Evolutionary conservation across 2,888 invertebrate species (phyloP), one percentile per base, ranked within the genome.

Genomic region (Loripinus fragilis): DNA sequence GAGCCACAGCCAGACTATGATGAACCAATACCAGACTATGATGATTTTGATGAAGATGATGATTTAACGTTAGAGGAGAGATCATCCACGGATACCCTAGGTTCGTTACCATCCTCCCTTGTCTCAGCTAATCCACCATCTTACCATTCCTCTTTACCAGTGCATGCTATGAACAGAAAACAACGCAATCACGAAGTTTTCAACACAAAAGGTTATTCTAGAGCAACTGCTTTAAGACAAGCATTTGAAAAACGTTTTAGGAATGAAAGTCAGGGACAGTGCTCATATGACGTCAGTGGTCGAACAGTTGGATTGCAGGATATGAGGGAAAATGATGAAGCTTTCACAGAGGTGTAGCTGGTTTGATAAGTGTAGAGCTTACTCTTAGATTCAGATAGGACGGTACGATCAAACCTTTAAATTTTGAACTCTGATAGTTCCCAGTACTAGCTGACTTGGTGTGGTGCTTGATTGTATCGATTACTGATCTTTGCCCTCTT

Each of bases 1-100:
- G 90, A 90, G 67, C 88, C 90, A 0, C 86, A 87, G 15, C 90
- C 90, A 0, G 88, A 89, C 67, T 89, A 89, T 68, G 86, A 89
- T 20, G 90, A 90, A 35, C 86, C 88, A 0, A 50, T 88, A 20
- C 84, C 87, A 20, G 89, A 89, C 71, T 89, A 88, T 60, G 85
- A 80, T 0, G 81, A 77, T 17, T 79, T 80, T 0, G 86, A 87
- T 35, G 79, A 80, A n/a, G 85, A 85, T 3, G 85, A 86, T 8
- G 73, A 71, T 41, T 33, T 17, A 10, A n/a, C 52, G 1, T n/a
- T 52, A 23, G 77, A 80, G 20, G 87, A 87, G 20, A 65, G 73
- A 23, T 28, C 76, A 12, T 86, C 87, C 15, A 72, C 78, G 17
- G 74, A 78, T 7, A 83, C 86, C 15, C 71, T 82, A 2, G 67